These are phyloP conservation scores for Cynaeus angustus DNA, from an alignment of 2,888 invertebrate genomes.

Conservation along the genomic window DNA sequence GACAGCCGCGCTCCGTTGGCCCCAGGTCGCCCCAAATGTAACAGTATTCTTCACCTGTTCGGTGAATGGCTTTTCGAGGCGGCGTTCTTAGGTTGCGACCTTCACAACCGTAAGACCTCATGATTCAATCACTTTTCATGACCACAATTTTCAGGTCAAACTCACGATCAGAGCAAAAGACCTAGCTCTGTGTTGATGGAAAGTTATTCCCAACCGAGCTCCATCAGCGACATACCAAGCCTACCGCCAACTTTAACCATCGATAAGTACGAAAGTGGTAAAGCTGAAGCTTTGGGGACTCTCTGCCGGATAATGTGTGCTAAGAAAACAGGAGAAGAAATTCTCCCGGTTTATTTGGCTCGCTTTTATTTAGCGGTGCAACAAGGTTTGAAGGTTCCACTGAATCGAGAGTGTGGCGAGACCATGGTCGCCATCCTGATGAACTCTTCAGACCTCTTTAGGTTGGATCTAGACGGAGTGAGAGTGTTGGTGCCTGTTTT, in stretches of 20 bases:
- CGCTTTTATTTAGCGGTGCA: slow-evolving; percentile 94
- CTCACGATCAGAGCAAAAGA: slow-evolving; percentile 74
- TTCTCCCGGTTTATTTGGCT: slow-evolving; percentile 93
- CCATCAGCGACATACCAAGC: slow-evolving; percentile 79
- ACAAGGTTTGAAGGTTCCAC: slow-evolving; percentile 80
- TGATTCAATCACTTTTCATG: background rate
- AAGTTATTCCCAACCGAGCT: slow-evolving; percentile 78
- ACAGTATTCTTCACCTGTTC: slow-evolving; percentile 95
- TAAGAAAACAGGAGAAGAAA: slow-evolving; percentile 94
- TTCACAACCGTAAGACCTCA: slow-evolving; percentile 70
- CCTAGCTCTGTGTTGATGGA: slow-evolving; percentile 81
- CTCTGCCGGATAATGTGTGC: slow-evolving; percentile 97
- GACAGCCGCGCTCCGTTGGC: slow-evolving; percentile 76
- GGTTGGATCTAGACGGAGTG: slow-evolving; percentile 93
- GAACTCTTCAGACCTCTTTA: slow-evolving; percentile 90
- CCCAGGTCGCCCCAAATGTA: slow-evolving; percentile 89
- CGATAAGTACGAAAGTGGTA: slow-evolving; percentile 87
- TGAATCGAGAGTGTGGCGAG: slow-evolving; percentile 78
- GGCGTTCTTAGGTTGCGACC: slow-evolving; percentile 89
- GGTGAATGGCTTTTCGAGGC: slow-evolving; percentile 98
- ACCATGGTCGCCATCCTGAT: slow-evolving; percentile 91
- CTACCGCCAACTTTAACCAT: slow-evolving; percentile 82
- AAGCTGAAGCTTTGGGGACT: slow-evolving; percentile 96
- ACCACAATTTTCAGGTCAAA: slow-evolving; percentile 66
- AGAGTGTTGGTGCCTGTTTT: slow-evolving; percentile 93